Base-by-base conservation (phyloP, 1,140 invertebrate genomes). In the Heliconius hermathena region DNA sequence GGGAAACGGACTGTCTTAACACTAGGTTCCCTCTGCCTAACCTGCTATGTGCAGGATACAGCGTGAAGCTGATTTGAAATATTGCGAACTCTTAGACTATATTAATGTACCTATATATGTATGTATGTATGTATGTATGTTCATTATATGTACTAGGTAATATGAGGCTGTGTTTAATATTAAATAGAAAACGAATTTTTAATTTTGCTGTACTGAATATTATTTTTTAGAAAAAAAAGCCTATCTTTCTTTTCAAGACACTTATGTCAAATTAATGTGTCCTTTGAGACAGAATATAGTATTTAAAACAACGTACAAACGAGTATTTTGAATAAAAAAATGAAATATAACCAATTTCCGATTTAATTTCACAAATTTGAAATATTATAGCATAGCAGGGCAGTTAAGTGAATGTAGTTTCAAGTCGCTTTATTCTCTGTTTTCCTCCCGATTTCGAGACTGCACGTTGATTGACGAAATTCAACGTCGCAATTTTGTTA, bases 81-180 rank as follows among this genome's bases (percentile, higher is more conserved):
- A 26, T 26, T 66, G 57, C 3, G 11, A 29, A 66, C 60, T 66
- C 60, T 16, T 66, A 66, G 60, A 29, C 26, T 66, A 66, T 29
- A 29, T 66, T 29, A 16, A 66, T 66, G 18, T 52, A 46, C 1
- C 4, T 46, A 46, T 46, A 46, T 46, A 52, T 52, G 4, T 66
- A 66, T 60, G 22, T 46, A 52, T 52, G 4, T 66, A 66, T 60
- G 22, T 60, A 26, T 29, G 26, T 66, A 29, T 66, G 11, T 66
- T 66, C 13, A 66, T 66, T 29, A n/a, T 66, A 29, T 66, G 8
- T 77, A 70, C 2, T 76, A 76, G 66, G 22, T 74, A 70, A 75
- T 29, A 60, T 13, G 66, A 46, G 76, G 76, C 76, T 81, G 80
- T 81, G 80, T 81, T 81, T 9, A 75, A n/a, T 73, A 71, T 66